Conservation (phyloP, 2,888 invertebrate species). For the Geotrupes spiniger region DNA sequence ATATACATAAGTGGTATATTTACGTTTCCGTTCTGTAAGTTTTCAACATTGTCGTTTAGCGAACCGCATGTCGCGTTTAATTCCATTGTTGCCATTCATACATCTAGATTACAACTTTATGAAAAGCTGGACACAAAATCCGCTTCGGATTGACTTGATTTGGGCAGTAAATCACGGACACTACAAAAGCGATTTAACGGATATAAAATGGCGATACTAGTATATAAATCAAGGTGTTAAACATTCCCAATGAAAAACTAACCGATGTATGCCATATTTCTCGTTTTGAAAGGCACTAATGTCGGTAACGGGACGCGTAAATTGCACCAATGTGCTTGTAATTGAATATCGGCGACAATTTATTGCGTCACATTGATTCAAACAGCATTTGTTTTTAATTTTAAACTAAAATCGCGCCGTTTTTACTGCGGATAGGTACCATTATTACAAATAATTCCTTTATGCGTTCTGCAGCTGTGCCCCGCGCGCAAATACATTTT, state of each 20-base stretch:
- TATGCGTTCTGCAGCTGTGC: no score
- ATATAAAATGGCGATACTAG: conserved; percentile 32
- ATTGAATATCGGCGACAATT: conserved; percentile 18
- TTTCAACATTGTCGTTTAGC: no score
- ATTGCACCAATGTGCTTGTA: conserved; percentile 20
- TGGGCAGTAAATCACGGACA: conserved; percentile 36
- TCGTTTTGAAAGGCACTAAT: conserved; percentile 25
- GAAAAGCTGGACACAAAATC: conserved; percentile 27
- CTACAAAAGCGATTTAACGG: conserved; percentile 42
- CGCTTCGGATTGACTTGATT: conserved; percentile 38
- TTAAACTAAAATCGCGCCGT: no score
- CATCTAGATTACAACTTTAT: no score
- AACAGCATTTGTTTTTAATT: no score
- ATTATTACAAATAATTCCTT: no score
- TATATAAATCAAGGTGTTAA: conserved; percentile 44
- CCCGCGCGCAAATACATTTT: no score
- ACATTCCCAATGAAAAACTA: conserved; percentile 43
- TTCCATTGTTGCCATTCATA: no score
- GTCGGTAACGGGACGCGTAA: conserved; percentile 19
- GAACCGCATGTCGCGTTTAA: no score
- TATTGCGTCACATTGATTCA: conserved; percentile 16
- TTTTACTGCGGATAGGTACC: no score
- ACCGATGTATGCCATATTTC: conserved; percentile 38
- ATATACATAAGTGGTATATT: no score
- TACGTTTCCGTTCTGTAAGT: no score